A percentile compares a stretch with the other conserved stretches of the same genome.
These are phyloP conservation scores for Himalopsyche japonica DNA, from an alignment of 2,888 invertebrate genomes.

Conservation along the genomic window DNA sequence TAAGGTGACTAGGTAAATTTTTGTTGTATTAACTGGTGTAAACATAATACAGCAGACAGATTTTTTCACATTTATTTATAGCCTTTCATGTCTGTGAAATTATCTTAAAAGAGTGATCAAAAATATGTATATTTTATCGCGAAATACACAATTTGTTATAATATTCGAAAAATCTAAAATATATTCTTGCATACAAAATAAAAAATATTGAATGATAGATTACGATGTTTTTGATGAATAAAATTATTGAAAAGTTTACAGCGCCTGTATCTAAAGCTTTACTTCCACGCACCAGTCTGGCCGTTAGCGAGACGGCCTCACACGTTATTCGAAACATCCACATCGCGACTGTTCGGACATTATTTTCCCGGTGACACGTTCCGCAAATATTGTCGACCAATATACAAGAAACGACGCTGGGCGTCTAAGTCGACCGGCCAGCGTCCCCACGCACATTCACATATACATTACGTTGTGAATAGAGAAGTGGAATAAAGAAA, in stretches of 20 bases:
- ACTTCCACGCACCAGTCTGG: neutral
- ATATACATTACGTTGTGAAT: neutral
- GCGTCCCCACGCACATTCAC: neutral
- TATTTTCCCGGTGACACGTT: constrained; percentile 24
- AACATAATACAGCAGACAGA: too few relatives aligned
- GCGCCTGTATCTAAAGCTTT: neutral
- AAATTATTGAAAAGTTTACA: neutral
- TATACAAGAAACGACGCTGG: neutral
- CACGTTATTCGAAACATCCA: neutral
- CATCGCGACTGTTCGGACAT: neutral
- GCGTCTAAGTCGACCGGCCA: neutral
- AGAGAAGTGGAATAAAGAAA: neutral
- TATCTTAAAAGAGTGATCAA: too few relatives aligned
- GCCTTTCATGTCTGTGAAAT: too few relatives aligned
- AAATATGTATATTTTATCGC: too few relatives aligned
- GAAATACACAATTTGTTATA: too few relatives aligned
- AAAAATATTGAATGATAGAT: too few relatives aligned
- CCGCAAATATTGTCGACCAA: constrained; percentile 38
- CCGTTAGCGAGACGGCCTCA: neutral
- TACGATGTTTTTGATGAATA: neutral
- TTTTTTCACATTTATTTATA: too few relatives aligned
- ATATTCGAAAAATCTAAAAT: too few relatives aligned
- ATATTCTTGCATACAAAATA: too few relatives aligned
- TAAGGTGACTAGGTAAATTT: too few relatives aligned
- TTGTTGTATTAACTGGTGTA: too few relatives aligned